Percentiles rank a stretch among this genome's conserved stretches.
Evolutionary conservation across 2,797 vertebrate genomes (phyloP).

Genomic region (Acanthurus leucopareius): DNA sequence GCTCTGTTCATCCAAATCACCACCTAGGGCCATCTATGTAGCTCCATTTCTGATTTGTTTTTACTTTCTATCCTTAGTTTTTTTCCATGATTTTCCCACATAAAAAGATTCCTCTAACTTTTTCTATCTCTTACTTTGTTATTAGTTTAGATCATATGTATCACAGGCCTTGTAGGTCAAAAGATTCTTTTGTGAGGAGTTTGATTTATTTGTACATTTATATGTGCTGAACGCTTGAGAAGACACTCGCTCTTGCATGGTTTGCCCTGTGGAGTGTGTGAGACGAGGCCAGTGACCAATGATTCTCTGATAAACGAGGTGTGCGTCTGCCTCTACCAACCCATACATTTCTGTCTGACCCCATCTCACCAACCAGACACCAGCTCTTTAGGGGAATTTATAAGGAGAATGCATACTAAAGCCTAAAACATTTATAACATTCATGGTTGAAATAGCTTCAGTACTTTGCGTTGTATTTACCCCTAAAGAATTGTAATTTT

Average conservation of each 20-base stretch:
- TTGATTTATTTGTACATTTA: constrained; percentile 85
- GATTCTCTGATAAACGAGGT: constrained; percentile 82
- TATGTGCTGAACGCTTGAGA: constrained; percentile 73
- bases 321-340: constrained; percentile 64
- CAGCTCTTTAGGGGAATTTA: constrained; percentile 29
- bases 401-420: neutral
- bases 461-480: neutral
- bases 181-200: constrained; percentile 65
- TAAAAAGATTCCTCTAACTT: constrained; percentile 12
- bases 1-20: constrained; percentile 38
- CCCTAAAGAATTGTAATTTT: neutral
- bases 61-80: constrained; percentile 13
- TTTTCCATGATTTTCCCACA: constrained; percentile 14
- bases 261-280: constrained; percentile 69
- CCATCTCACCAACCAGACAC: constrained; percentile 66
- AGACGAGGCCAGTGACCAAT: constrained; percentile 77
- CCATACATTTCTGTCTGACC: constrained; percentile 81
- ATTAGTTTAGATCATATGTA: constrained; percentile 53
- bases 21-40: constrained; percentile 28
- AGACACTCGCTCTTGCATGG: constrained; percentile 75
- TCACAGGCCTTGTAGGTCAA: constrained; percentile 66
- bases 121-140: neutral
- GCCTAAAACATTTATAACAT: constrained; percentile 39
- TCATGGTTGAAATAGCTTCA: neutral
- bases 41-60: constrained; percentile 16